Evolutionary conservation across 2,888 invertebrate species (phyloP), one percentile per base, ranked within the genome.

Genomic region (Itoplectis maculator): DNA sequence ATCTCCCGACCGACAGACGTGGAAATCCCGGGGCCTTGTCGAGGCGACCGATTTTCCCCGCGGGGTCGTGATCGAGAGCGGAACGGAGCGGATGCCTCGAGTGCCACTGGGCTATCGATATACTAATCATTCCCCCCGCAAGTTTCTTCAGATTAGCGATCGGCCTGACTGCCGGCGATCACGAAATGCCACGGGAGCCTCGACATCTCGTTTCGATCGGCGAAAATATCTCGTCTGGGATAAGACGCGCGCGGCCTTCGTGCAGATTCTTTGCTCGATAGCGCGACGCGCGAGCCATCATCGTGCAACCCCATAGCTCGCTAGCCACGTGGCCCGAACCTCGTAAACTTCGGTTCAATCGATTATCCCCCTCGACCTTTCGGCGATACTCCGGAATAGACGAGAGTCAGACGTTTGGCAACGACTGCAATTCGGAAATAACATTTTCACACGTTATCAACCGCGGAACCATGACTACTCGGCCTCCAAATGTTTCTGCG

Each of bases 121-220:
- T 20, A 59, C 47, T 29, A 69, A 74, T 66, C 37, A 79, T 81
- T 81, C 37, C n/a, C 37, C 69, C 29, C 37, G 11, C 37, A 51
- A 59, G 61, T 65, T 69, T 61, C 23, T 74, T 70, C 54, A 61
- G 54, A 59, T 74, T 56, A 56, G 65, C 66, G 49, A 40, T 35
- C 49, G 8, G 18, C 8, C 68, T 81, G 77, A 78, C 69, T 81
- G 85, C 81, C 72, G 29, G 61, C 68, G 84, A 86, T 89, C 88
- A 88, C 89, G 89, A 87, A 88, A 89, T 87, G 88, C 88, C 87
- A 88, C 78, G 72, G 79, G 37, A 49, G 45, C 59, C 15, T 63
- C 35, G 40, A 59, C 49, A 23, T 68, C 72, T 75, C 47, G 59
- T 47, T n/a, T 40, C 59, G 18, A 61, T 72, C 65, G 29, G 49